Percentiles rank a stretch among this genome's conserved stretches.
Evolutionary conservation across 2,888 invertebrate species (phyloP).

Genomic region (Sceliomorpha sp.): DNA sequence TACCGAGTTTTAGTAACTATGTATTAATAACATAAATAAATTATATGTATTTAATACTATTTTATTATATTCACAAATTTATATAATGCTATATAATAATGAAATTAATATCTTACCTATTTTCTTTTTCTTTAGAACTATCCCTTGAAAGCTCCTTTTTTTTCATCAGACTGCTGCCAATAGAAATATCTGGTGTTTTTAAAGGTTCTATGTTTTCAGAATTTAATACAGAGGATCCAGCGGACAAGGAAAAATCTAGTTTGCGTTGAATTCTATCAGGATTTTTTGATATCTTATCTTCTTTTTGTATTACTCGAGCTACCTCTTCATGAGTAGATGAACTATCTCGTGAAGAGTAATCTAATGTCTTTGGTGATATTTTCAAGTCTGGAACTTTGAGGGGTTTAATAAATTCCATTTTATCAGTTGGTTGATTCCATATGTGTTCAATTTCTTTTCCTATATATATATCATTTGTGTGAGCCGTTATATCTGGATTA

Average conservation of each 20-base stretch:
- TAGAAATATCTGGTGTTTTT: slow-evolving; percentile 71
- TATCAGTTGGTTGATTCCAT: slow-evolving; percentile 57
- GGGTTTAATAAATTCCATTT: slow-evolving; percentile 74
- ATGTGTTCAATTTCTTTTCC: slow-evolving; percentile 37
- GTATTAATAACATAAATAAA: too few relatives aligned
- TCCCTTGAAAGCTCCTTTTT: slow-evolving; percentile 73
- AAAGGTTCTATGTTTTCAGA: slow-evolving; percentile 72
- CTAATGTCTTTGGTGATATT: slow-evolving; percentile 73
- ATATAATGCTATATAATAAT: too few relatives aligned
- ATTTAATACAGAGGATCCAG: slow-evolving; percentile 67
- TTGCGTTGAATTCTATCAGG: slow-evolving; percentile 70
- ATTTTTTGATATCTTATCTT: slow-evolving; percentile 65
- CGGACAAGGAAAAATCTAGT: slow-evolving; percentile 73
- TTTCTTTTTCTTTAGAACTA: slow-evolving; percentile 74
- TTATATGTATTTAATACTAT: too few relatives aligned
- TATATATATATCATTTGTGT: slow-evolving; percentile 6
- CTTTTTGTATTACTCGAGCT: slow-evolving; percentile 55
- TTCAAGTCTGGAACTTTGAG: slow-evolving; percentile 77
- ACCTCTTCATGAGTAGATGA: slow-evolving; percentile 65
- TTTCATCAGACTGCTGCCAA: slow-evolving; percentile 67
- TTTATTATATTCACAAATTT: too few relatives aligned
- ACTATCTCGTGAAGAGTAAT: slow-evolving; percentile 70
- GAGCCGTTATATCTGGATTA: slow-evolving; percentile 34
- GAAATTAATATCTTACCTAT: slow-evolving; percentile 59
- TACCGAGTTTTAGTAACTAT: too few relatives aligned